Evolutionary conservation across 1,140 invertebrate species (phyloP).

Genomic region (Zaprionus ghesquierei): DNA sequence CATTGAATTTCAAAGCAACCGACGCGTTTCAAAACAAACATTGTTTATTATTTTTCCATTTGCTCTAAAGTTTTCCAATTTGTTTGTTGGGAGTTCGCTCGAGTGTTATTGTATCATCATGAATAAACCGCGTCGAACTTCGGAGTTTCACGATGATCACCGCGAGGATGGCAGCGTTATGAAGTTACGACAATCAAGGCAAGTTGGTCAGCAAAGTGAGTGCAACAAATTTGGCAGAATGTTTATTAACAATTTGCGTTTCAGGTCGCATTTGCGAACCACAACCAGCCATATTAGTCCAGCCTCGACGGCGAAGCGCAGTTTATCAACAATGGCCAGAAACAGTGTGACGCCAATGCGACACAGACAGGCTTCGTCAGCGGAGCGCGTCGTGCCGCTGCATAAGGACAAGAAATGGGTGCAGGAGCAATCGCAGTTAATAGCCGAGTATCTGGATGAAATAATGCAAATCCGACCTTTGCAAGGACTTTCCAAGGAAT

Average conservation of each 20-base stretch:
- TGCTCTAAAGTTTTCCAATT: not conserved
- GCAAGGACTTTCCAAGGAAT: constrained; percentile 41
- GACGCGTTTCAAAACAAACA: not conserved
- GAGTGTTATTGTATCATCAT: constrained; percentile 7
- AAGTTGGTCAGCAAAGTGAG: not conserved
- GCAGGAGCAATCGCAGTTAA: constrained; percentile 59
- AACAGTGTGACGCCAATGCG: constrained; percentile 31
- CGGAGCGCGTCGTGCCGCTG: constrained; percentile 45
- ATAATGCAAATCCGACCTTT: constrained; percentile 8
- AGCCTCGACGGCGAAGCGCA: constrained; percentile 32
- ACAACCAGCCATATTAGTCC: constrained; percentile 6
- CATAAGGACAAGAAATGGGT: constrained; percentile 79
- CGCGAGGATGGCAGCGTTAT: constrained; percentile 28
- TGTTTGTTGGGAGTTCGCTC: not conserved
- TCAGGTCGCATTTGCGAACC: constrained; percentile 5
- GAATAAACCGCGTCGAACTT: constrained; percentile 61
- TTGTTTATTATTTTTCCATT: not conserved
- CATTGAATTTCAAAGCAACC: constrained; percentile 8
- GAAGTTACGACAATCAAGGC: constrained; percentile 55
- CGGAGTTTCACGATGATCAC: constrained; percentile 62
- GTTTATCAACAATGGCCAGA: constrained; percentile 8
- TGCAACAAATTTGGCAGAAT: not conserved
- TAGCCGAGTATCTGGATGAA: constrained; percentile 59
- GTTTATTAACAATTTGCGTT: not conserved
- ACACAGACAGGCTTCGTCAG: constrained; percentile 40